A percentile compares a stretch with the other conserved stretches of the same genome.
Evolutionary conservation across 2,797 vertebrate genomes (phyloP).

Genomic region (Brachyrhaphis roseni): DNA sequence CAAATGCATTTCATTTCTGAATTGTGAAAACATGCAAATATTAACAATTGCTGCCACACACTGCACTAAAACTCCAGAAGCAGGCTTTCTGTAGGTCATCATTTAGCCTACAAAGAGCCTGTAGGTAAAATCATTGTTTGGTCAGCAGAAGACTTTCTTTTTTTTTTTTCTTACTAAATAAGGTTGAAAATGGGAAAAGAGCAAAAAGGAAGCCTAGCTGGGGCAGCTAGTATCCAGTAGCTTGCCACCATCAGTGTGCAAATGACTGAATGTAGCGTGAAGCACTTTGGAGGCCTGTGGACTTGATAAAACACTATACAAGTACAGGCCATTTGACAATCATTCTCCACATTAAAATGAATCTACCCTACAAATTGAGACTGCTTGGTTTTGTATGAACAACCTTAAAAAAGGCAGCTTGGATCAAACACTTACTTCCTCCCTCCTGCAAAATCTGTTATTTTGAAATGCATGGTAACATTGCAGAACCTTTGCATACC

Average conservation of each 20-base stretch:
- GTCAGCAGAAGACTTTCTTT: not conserved
- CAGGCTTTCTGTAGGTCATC: not conserved
- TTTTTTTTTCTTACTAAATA: not conserved
- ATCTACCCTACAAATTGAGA: not conserved
- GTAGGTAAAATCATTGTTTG: no score
- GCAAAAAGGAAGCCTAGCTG: not conserved
- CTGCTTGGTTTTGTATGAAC: not conserved
- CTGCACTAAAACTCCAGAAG: not conserved
- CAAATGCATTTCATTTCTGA: not conserved
- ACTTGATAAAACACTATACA: no score
- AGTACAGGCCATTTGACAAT: not conserved
- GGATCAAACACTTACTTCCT: not conserved
- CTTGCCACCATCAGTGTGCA: no score
- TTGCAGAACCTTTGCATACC: slow-evolving; percentile 71
- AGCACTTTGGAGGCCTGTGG: no score
- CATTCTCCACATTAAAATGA: not conserved
- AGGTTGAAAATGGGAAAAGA: not conserved
- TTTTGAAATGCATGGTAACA: not conserved
- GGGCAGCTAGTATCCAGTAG: no score
- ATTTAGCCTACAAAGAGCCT: not conserved
- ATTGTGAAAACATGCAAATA: not conserved
- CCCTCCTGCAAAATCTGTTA: no score
- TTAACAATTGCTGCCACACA: not conserved
- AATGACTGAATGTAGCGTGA: no score
- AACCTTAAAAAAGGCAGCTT: not conserved